phyloP scores from a whole-genome alignment of 2,888 invertebrate species.

The Leucozona laternaria region DNA sequence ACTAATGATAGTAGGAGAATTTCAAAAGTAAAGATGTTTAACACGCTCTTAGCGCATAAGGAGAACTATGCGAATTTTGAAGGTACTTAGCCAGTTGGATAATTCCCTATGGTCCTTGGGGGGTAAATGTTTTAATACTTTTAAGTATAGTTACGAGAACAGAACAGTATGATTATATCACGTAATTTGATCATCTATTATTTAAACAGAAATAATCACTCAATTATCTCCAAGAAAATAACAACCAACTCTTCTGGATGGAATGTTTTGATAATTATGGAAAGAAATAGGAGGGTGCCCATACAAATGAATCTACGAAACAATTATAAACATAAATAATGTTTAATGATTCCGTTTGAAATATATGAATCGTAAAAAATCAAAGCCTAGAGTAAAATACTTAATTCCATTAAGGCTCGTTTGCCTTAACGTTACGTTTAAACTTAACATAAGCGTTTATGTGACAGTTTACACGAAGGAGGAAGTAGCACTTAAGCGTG shows the following conservation, averaged over 20 bases:
- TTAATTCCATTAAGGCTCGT: no score
- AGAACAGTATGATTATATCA: neutral
- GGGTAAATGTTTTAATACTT: neutral
- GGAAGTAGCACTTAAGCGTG: no score
- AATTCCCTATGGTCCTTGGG: no score
- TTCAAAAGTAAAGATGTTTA: slow-evolving; percentile 6
- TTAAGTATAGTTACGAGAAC: neutral
- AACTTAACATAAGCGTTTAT: no score
- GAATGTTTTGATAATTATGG: neutral
- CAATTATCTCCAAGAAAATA: neutral
- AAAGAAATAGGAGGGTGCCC: neutral
- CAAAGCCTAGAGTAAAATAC: no score
- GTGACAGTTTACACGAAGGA: no score
- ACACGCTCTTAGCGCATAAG: neutral
- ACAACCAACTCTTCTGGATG: neutral
- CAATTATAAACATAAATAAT: no score
- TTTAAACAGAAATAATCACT: neutral
- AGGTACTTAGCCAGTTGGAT: neutral
- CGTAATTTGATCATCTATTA: neutral
- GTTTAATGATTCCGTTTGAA: no score
- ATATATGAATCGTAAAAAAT: no score
- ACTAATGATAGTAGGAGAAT: slow-evolving; percentile 4
- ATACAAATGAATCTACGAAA: no score
- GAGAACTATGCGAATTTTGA: neutral
- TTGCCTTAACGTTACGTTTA: no score